A percentile compares a stretch with the other conserved stretches of the same genome.
phyloP scores from a whole-genome alignment of 2,888 invertebrate species.

The Melanotus villosus region DNA sequence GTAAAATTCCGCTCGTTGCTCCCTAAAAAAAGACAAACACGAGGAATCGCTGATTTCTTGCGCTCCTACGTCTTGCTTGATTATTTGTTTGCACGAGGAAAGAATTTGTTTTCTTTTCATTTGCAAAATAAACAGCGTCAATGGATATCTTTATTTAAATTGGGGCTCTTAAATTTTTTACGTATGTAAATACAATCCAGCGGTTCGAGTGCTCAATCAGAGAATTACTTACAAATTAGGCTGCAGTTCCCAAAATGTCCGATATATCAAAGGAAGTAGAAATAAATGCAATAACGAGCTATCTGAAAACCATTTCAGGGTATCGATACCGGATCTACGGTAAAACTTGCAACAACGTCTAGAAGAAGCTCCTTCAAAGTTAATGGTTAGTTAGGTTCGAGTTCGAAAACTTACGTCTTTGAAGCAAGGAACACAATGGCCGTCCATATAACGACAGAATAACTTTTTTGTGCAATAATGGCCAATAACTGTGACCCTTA shows the following conservation, averaged over 20 bases:
- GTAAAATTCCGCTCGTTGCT: conserved; percentile 28
- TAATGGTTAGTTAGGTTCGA: conserved; percentile 24
- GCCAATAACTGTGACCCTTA: conserved; percentile 25
- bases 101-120: conserved; percentile 44
- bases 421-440: conserved; percentile 27
- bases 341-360: conserved; percentile 9
- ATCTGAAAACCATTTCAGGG: neutral
- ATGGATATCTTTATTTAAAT: conserved; percentile 27
- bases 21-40: conserved; percentile 15
- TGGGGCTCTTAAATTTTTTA: conserved; percentile 10
- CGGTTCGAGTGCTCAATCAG: neutral
- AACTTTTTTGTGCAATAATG: conserved; percentile 31
- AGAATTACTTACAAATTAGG: conserved; percentile 4
- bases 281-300: neutral
- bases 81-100: conserved; percentile 35
- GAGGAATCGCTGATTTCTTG: conserved; percentile 25
- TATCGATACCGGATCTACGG: neutral
- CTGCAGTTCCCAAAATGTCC: too few species aligned
- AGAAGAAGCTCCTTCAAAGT: conserved; percentile 4
- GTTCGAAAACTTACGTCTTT: conserved; percentile 18
- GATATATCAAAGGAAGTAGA: too few species aligned
- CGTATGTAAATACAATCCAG: conserved; percentile 5
- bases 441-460: conserved; percentile 22
- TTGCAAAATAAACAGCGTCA: conserved; percentile 33
- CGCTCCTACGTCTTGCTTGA: conserved; percentile 22